Evolutionary conservation across 2,888 invertebrate genomes (phyloP).

Genomic region (Monochamus alternatus): DNA sequence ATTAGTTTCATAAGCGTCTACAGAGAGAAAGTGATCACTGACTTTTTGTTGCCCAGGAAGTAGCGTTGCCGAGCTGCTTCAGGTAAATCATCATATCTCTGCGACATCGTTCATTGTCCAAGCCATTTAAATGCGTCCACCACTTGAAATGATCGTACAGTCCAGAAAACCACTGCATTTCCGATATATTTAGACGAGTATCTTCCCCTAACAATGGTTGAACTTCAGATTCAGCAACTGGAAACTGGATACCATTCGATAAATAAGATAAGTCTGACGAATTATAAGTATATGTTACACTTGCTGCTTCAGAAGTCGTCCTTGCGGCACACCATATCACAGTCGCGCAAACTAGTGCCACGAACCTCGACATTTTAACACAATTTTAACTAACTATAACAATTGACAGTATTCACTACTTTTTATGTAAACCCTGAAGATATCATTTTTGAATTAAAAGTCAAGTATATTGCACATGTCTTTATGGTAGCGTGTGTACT

Average conservation of each 20-base stretch:
- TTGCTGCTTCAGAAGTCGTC: conserved; percentile 51
- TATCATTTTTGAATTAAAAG: conserved; percentile 24
- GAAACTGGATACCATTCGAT: conserved; percentile 69
- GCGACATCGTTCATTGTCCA: conserved; percentile 69
- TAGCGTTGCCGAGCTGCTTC: conserved; percentile 75
- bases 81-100: conserved; percentile 75
- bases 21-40: conserved; percentile 69
- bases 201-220: conserved; percentile 55
- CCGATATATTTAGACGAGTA: conserved; percentile 63
- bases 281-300: conserved; percentile 63
- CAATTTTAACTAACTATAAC: conserved; percentile 6
- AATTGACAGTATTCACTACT: background rate
- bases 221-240: conserved; percentile 58
- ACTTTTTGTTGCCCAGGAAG: conserved; percentile 87
- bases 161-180: conserved; percentile 78
- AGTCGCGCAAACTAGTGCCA: conserved; percentile 43
- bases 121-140: conserved; percentile 61
- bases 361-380: conserved; percentile 41
- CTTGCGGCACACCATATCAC: conserved; percentile 49
- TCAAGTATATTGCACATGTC: conserved; percentile 26
- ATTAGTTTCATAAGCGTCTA: conserved; percentile 38
- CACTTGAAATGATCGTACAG: conserved; percentile 79
- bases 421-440: conserved; percentile 19
- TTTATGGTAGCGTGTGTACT: conserved; percentile 26
- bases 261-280: conserved; percentile 69